Conservation (phyloP, 2,113 vertebrate genomes). For the Phainopepla nitens region DNA sequence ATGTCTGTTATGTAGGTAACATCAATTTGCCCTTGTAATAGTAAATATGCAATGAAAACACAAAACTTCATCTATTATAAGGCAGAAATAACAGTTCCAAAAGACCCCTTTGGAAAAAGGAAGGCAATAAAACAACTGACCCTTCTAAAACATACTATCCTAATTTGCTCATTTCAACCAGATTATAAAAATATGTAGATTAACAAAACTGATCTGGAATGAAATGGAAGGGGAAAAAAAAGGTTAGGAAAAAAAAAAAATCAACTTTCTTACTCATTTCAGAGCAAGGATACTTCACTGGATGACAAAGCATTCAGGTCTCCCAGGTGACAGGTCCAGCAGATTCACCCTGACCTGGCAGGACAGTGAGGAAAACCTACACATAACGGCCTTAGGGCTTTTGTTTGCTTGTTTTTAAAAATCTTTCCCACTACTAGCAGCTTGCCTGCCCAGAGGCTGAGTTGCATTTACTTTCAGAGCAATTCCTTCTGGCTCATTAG, state of each 20-base stretch:
- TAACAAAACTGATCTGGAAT: neutral
- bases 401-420: neutral
- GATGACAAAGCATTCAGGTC: neutral
- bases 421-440: neutral
- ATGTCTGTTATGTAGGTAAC: neutral
- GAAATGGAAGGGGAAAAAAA: neutral
- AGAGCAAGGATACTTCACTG: neutral
- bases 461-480: neutral
- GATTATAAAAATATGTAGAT: neutral
- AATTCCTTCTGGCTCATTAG: neutral
- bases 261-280: neutral
- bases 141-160: neutral
- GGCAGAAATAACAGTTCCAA: neutral
- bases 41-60: neutral
- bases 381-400: accelerated
- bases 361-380: neutral
- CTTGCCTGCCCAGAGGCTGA: neutral
- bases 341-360: neutral
- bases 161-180: neutral
- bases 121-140: neutral
- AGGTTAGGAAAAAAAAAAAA: neutral
- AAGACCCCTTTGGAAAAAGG: neutral
- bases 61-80: neutral
- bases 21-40: neutral
- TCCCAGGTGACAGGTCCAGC: neutral